Evolutionary conservation across 2,888 invertebrate genomes (phyloP), one percentile per base, ranked within the genome.

Genomic region (Philhelius pedissequus): DNA sequence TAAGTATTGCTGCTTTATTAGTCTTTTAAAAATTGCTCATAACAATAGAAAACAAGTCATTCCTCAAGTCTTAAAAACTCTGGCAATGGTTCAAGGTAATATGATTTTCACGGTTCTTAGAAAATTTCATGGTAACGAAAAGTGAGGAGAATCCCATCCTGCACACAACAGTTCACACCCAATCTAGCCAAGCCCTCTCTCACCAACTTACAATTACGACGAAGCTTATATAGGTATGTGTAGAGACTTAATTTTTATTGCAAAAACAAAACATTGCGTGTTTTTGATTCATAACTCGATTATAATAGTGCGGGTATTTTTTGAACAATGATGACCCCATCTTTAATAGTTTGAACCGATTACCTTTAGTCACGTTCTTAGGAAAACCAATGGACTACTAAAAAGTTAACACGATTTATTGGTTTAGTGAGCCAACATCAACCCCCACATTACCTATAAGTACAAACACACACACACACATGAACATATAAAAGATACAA

Each of bases 261-360:
- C 2, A 4, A 22, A 0, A n/a, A 48, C 27, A 62, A 30, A 18
- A 0, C 3, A 43, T 43, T 43, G 62, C 62, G 62, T 62, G 62
- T 18, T 6, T 18, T 45, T 35, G 18, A 62, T n/a, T 43, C 43
- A 62, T 43, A 60, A 20, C 15, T 25, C n/a, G 25, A 8, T 5
- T 0, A 30, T 7, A 50, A 18, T n/a, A 7, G 5, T 25, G 7
- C 6, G 43, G 11, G 9, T 60, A 43, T 62, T 62, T n/a, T 62
- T 62, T 43, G 62, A 43, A 43, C 27, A 43, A 62, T 62, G 62
- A 62, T 43, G 43, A 62, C 62, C 62, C 62, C 25, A 30, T 38
- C 25, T 52, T 11, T 2, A 25, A 18, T 13, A n/a, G 11, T 15
- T 30, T 30, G 11, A 54, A 30, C 52, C 52, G 18, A 54, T 54